Base-by-base conservation (phyloP, 2,113 vertebrate species). In the Seriola quinqueradiata region DNA sequence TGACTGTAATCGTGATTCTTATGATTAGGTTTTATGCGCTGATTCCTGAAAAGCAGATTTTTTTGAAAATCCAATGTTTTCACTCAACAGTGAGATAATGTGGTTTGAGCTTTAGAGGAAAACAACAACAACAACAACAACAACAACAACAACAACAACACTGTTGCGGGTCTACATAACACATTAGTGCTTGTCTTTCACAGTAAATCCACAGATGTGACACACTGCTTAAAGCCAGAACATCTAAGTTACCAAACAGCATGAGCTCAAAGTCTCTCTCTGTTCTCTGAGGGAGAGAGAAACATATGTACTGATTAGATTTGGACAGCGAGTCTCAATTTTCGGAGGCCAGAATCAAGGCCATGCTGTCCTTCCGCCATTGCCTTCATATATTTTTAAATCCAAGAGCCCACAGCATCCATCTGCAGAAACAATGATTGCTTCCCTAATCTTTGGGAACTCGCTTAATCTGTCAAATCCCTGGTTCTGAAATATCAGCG, bases 391-490 rank as follows among this genome's bases (percentile, higher is more conserved):
- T 76, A 73, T 84, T 83, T 87, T 88, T 83, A 89, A 91, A 87
- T 88, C 89, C 90, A 92, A 36, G 2, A 79, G 79, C 19, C 21
- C 13, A 46, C 23, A 7, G 52, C 66, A 54, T 93, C 86, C 75
- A 92, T 88, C 88, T 92, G 84, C 73, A 93, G 77, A 82, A 87
- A 92, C 92, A 94, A 93, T 90, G 90, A 94, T 92, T 93, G 89
- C 91, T 91, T 90, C 84, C 75, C 77, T 94, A 94, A 94, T 94
- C 92, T 95, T 93, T 89, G 66, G 76, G 78, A 85, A 93, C 92
- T 89, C 77, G 13, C 71, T 87, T 94, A 94, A 95, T 94, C 92
- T 83, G 88, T 87, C 83, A 94, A 88, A 94, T 94, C 92, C 90
- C 84, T 88, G 73, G 70, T 88, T 85, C 88, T 87, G 87, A 93